Evolutionary conservation across 2,113 vertebrate species (phyloP).

Genomic region (Neolamprologus sp.): DNA sequence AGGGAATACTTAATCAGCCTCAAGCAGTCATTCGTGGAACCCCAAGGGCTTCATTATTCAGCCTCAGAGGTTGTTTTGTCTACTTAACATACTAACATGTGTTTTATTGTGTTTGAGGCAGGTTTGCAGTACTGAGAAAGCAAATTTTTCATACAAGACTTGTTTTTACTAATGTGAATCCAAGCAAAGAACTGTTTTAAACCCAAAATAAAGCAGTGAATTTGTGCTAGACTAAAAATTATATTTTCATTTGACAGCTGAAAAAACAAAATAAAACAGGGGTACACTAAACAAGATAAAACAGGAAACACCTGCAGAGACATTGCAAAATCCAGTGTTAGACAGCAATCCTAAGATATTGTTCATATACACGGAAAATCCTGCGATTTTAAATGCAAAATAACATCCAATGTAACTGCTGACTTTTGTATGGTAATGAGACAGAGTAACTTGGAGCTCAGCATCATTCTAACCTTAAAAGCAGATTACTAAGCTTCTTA

Average conservation of each 20-base stretch:
- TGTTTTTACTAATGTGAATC: background rate
- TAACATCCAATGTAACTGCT: background rate
- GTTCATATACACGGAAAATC: background rate
- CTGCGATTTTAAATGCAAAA: background rate
- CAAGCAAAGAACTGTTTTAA: background rate
- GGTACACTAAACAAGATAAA: slow-evolving; percentile 13
- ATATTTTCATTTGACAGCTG: background rate
- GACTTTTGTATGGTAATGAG: slow-evolving; percentile 4
- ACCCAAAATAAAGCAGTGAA: background rate
- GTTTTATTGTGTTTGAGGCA: background rate
- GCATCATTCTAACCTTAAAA: slow-evolving; percentile 58
- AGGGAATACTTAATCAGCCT: background rate
- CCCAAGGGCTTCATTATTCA: background rate
- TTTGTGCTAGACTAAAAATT: background rate
- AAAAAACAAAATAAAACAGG: background rate
- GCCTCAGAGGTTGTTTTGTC: background rate
- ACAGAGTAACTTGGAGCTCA: slow-evolving; percentile 17
- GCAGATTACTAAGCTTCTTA: slow-evolving; percentile 65
- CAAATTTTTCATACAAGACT: background rate
- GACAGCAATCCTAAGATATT: background rate
- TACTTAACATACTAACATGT: background rate
- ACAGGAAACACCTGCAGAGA: background rate
- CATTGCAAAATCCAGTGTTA: background rate
- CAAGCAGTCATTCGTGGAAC: background rate
- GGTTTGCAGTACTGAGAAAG: background rate